Base-by-base conservation (phyloP, 2,113 vertebrate genomes). In the Psettodes erumei region DNA sequence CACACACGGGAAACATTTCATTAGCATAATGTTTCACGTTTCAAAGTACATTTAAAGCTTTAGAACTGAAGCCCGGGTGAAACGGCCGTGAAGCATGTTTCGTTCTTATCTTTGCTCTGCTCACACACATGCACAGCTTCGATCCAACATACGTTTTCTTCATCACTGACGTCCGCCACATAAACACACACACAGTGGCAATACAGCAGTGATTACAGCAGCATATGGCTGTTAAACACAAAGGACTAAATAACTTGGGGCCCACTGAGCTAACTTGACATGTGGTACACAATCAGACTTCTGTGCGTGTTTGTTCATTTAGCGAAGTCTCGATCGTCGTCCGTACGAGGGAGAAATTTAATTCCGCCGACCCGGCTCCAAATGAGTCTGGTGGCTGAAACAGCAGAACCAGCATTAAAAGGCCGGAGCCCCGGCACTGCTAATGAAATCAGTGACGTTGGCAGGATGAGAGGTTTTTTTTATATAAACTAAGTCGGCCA, bases 141-240 rank as follows among this genome's bases (percentile, higher is more conserved):
- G 62, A 72, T 79, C 64, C 37, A 48, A 35, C 81, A 55, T 67
- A 71, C 71, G 85, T 70, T 84, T 86, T 33, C 42, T 35, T 37
- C 50, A 82, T 89, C 66, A 58, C 58, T 55, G 63, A 58, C 27
- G 45, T 50, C 64, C 55, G 48, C 50, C 28, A 6, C 62, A 63
- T 45, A 50, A 10, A 53, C 48, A 74, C 62, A 58, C 13, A 51
- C 30, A 28, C 42, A 63, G 62, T 40, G 12, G 76, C 62, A 15
- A 50, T 55, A n/a, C 16, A 33, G 66, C 68, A 15, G 58, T 85
- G 80, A 83, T 88, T 69, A 69, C 77, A 75, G 75, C 53, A 85
- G 68, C 86, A 88, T 74, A 79, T 85, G 86, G 71, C 38, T 42
- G 59, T 51, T 40, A 33, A 58, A 81, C 71, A 56, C 67, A 45